Percentiles rank a stretch among this genome's conserved stretches.
Evolutionary conservation across 1,140 invertebrate genomes (phyloP).

Genomic region (Drosophila subpulchrella): DNA sequence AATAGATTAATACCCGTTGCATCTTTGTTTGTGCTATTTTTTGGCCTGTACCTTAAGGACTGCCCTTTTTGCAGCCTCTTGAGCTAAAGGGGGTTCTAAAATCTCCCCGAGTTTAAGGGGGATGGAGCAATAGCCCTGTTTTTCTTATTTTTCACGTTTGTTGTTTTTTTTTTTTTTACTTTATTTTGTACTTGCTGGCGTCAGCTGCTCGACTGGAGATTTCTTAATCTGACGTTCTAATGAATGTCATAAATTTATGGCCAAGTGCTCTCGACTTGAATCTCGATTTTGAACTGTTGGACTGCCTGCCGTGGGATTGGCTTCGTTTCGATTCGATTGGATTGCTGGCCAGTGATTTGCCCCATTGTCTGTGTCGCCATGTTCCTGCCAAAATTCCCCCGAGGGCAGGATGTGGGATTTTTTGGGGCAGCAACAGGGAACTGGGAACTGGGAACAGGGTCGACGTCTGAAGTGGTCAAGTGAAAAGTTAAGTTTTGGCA

Average conservation of each 20-base stretch:
- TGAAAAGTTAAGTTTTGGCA: constrained; percentile 78
- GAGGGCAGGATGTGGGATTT: constrained; percentile 26
- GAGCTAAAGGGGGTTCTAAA: background rate
- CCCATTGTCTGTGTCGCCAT: constrained; percentile 48
- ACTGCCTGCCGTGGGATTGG: constrained; percentile 36
- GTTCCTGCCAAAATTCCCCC: constrained; percentile 11
- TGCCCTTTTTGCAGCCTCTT: background rate
- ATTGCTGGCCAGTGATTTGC: constrained; percentile 57
- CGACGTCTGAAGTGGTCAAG: constrained; percentile 73
- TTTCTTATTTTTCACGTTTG: constrained; percentile 1
- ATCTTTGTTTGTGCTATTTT: background rate
- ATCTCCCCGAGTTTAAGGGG: background rate
- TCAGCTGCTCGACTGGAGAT: constrained; percentile 76
- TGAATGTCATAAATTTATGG: constrained; percentile 85
- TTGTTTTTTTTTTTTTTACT: background rate
- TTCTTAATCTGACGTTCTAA: constrained; percentile 84
- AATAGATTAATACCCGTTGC: background rate
- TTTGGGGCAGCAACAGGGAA: constrained; percentile 8
- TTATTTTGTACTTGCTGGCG: constrained; percentile 35
- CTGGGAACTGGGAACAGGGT: constrained; percentile 1
- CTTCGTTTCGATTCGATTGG: constrained; percentile 56
- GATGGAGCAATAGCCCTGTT: constrained; percentile 8
- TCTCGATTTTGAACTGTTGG: constrained; percentile 1
- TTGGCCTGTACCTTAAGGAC: constrained; percentile 6
- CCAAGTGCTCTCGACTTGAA: constrained; percentile 50